Conservation (phyloP, 2,113 vertebrate species). For the Typhlomys cinereus region DNA sequence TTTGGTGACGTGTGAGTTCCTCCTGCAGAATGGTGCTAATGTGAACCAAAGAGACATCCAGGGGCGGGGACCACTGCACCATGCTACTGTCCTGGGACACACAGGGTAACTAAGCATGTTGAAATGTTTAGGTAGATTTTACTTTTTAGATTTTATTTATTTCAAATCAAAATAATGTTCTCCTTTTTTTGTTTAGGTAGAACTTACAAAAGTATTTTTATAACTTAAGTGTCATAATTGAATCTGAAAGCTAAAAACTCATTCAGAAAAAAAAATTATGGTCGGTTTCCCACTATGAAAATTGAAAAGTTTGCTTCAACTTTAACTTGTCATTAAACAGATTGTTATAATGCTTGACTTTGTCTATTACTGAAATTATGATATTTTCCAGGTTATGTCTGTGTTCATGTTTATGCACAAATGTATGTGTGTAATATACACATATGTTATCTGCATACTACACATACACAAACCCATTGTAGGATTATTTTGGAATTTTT, state of each 20-base stretch:
- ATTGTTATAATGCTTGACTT: conserved; percentile 13
- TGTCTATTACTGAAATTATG: conserved; percentile 16
- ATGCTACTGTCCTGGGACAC: conserved; percentile 96
- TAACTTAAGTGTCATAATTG: conserved; percentile 2
- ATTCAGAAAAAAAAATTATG: not conserved
- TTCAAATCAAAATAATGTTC: conserved; percentile 20
- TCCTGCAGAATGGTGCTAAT: conserved; percentile 97
- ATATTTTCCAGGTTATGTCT: conserved; percentile 10
- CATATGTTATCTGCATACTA: not conserved
- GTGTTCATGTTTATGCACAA: not conserved
- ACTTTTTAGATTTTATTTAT: conserved; percentile 46
- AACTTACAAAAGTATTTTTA: conserved; percentile 24
- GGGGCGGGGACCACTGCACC: conserved; percentile 95
- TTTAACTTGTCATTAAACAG: not conserved
- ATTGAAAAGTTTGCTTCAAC: conserved; percentile 8
- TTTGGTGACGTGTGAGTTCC: conserved; percentile 96
- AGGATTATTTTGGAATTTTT: not conserved
- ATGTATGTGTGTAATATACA: not conserved
- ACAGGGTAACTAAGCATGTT: conserved; percentile 88
- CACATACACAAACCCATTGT: not conserved
- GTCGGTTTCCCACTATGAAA: conserved; percentile 7
- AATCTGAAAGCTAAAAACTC: conserved; percentile 27
- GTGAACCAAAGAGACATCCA: conserved; percentile 95
- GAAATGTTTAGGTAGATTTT: not conserved
- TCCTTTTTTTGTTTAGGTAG: conserved; percentile 11